Conservation (phyloP, 2,113 vertebrate genomes). For the Cacatua alba region DNA sequence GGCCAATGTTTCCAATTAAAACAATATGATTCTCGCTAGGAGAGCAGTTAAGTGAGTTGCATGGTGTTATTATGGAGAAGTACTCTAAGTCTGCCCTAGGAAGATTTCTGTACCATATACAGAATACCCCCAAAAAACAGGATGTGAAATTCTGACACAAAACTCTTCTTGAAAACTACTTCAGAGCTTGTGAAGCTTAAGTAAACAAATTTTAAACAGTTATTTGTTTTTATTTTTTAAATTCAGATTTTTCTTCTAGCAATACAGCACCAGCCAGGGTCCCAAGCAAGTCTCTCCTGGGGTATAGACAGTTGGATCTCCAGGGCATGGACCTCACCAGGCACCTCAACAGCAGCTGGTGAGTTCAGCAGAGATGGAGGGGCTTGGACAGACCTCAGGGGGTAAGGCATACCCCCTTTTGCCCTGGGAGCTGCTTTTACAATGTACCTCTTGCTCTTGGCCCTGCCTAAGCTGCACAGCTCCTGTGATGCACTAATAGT, state of each 20-base stretch:
- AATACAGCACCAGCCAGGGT: not conserved
- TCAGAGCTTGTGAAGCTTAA: not conserved
- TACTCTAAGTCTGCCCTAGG: not conserved
- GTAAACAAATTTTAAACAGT: not conserved
- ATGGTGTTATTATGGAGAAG: not conserved
- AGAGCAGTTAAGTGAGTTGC: not conserved
- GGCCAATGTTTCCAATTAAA: not conserved
- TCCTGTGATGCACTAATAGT: not conserved
- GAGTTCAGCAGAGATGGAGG: not conserved
- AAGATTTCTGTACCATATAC: not conserved
- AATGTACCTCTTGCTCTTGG: not conserved
- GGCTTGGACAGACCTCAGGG: not conserved
- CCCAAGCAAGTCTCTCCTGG: not conserved
- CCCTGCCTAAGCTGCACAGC: not conserved
- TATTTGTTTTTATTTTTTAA: not conserved
- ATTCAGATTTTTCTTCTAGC: not conserved
- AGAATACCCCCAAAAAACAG: not conserved
- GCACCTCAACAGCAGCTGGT: not conserved
- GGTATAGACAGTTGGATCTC: fast-evolving
- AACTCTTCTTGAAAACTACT: not conserved
- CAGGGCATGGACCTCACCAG: not conserved
- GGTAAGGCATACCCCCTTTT: not conserved
- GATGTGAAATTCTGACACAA: not conserved
- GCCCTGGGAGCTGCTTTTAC: not conserved
- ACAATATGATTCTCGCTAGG: not conserved